Conservation (phyloP, 1,140 invertebrate genomes). For the Drosophila kikkawai region DNA sequence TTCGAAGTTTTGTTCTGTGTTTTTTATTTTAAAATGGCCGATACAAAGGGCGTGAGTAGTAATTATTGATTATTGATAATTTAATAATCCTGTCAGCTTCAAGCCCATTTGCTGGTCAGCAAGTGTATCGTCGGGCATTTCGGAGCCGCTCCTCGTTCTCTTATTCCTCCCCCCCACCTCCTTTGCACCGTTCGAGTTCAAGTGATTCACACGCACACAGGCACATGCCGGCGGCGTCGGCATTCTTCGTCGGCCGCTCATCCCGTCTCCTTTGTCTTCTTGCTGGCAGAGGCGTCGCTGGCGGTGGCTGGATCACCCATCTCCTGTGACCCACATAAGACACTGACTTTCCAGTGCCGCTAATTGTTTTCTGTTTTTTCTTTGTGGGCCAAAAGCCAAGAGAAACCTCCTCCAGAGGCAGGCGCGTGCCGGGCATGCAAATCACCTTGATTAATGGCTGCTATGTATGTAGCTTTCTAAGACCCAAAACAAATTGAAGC, state of each 20-base stretch:
- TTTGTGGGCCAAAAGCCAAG: slow-evolving; percentile 3
- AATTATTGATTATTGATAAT: slow-evolving; percentile 3
- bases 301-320: not conserved
- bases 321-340: slow-evolving; percentile 32
- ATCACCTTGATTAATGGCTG: not conserved
- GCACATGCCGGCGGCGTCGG: slow-evolving; percentile 42
- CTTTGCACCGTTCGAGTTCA: slow-evolving; percentile 11
- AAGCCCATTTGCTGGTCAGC: not conserved
- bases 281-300: not conserved
- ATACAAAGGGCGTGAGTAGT: slow-evolving; percentile 82
- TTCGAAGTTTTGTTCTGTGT: slow-evolving; percentile 55
- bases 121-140: not conserved
- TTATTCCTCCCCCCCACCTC: not conserved
- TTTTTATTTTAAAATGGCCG: slow-evolving; percentile 83
- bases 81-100: not conserved
- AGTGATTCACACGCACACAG: slow-evolving; percentile 42
- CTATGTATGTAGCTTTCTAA: slow-evolving; percentile 13
- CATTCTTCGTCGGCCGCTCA: slow-evolving; percentile 33
- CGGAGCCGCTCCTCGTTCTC: slow-evolving; percentile 13
- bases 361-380: slow-evolving; percentile 1
- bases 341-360: not conserved
- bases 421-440: slow-evolving; percentile 28
- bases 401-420: slow-evolving; percentile 16
- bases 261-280: slow-evolving; percentile 8
- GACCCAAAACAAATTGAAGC: slow-evolving; percentile 4